These are phyloP conservation scores for Sebastiscus tertius DNA, from an alignment of 2,797 vertebrate species.

Conservation along the genomic window DNA sequence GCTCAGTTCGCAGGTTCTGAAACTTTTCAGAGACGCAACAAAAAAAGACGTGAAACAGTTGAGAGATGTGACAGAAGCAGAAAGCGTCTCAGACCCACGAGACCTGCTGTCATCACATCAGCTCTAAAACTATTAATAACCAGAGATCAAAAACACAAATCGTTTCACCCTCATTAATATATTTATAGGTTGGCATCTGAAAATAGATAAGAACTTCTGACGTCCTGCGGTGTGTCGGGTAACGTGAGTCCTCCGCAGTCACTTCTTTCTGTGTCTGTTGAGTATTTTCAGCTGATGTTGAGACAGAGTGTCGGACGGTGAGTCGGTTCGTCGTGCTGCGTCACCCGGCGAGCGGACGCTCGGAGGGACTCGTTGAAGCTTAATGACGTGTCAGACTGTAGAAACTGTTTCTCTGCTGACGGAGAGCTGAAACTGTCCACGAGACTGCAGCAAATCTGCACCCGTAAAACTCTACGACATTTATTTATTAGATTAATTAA, in stretches of 20 bases:
- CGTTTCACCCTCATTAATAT: background rate
- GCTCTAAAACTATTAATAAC: background rate
- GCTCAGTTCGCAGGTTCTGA: background rate
- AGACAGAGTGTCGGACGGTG: no score
- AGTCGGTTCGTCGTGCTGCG: background rate
- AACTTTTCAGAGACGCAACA: background rate
- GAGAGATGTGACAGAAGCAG: background rate
- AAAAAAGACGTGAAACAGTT: background rate
- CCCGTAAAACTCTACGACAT: no score
- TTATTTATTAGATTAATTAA: no score
- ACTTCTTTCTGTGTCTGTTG: background rate
- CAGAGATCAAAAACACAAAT: background rate
- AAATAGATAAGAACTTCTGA: background rate
- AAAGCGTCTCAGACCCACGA: background rate
- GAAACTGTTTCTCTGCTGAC: no score
- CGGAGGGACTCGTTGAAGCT: no score
- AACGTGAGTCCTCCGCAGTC: background rate
- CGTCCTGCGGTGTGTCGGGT: background rate
- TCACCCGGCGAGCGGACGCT: background rate
- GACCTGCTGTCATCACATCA: background rate
- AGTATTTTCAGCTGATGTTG: no score
- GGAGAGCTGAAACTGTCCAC: no score
- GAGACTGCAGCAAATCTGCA: no score
- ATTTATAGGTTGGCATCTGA: conserved; percentile 16
- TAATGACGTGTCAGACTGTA: no score